Percentiles rank a stretch among this genome's conserved stretches.
These are phyloP conservation scores for Crossoptilon crossoptilon DNA, from an alignment of 2,797 vertebrate species.

Conservation along the genomic window DNA sequence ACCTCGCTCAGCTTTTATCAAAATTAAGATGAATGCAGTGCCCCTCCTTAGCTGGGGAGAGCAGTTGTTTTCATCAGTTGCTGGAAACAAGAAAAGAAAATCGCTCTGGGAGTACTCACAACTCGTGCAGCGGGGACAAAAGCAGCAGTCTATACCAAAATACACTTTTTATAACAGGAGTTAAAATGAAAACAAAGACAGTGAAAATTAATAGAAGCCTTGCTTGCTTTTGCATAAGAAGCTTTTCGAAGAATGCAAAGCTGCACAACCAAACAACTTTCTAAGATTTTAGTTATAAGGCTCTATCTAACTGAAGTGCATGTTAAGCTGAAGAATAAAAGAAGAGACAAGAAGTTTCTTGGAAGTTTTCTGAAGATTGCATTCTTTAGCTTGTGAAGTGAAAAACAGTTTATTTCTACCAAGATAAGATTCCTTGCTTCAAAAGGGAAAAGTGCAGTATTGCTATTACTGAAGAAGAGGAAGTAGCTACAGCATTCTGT, in stretches of 20 bases:
- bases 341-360: background rate
- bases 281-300: background rate
- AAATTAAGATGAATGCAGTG: background rate
- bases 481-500: background rate
- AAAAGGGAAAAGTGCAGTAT: background rate
- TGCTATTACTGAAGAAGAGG: background rate
- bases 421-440: background rate
- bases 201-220: background rate
- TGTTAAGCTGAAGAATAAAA: background rate
- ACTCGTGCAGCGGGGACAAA: conserved; percentile 14
- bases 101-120: background rate
- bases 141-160: background rate
- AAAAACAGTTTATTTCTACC: background rate
- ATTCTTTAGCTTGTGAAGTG: background rate
- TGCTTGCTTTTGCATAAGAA: background rate
- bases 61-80: background rate
- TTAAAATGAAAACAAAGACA: background rate
- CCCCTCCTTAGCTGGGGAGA: background rate
- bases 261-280: background rate
- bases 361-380: background rate
- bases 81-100: background rate
- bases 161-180: background rate
- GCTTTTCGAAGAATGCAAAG: background rate
- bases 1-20: background rate
- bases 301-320: accelerated